These are phyloP conservation scores for Heliconius nattereri DNA, from an alignment of 1,140 invertebrate genomes.

Conservation along the genomic window DNA sequence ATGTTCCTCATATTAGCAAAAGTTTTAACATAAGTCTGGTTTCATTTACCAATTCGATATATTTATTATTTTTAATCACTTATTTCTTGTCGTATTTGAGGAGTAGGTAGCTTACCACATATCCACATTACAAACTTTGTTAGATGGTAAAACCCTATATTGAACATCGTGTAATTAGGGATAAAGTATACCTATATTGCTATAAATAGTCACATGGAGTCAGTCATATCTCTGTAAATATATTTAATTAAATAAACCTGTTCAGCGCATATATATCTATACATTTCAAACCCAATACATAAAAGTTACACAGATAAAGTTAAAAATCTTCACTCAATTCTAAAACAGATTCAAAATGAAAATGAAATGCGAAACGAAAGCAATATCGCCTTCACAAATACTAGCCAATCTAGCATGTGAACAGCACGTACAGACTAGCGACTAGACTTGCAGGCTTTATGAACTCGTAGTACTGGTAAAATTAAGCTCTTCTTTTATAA, in stretches of 20 bases:
- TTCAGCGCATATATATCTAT: background rate
- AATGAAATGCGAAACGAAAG: conserved; percentile 35
- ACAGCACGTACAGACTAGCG: conserved; percentile 10
- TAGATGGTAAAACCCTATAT: no score
- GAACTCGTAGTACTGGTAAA: background rate
- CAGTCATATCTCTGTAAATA: background rate
- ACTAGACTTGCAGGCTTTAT: conserved; percentile 4
- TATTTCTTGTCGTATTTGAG: no score
- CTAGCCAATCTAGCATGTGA: conserved; percentile 8
- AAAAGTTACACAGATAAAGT: background rate
- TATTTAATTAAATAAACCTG: background rate
- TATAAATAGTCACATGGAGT: background rate
- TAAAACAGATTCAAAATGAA: conserved; percentile 33
- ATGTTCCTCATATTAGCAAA: no score
- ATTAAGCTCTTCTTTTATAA: background rate
- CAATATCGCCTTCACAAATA: conserved; percentile 34
- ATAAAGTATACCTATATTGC: no score
- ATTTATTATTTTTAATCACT: no score
- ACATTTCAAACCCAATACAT: background rate
- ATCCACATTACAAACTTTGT: no score
- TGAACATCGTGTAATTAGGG: no score
- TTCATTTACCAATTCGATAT: no score
- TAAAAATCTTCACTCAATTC: conserved; percentile 29
- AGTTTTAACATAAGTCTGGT: no score
- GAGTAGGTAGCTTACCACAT: no score